Conservation (phyloP, 2,113 vertebrate genomes). For the Cervus canadensis region DNA sequence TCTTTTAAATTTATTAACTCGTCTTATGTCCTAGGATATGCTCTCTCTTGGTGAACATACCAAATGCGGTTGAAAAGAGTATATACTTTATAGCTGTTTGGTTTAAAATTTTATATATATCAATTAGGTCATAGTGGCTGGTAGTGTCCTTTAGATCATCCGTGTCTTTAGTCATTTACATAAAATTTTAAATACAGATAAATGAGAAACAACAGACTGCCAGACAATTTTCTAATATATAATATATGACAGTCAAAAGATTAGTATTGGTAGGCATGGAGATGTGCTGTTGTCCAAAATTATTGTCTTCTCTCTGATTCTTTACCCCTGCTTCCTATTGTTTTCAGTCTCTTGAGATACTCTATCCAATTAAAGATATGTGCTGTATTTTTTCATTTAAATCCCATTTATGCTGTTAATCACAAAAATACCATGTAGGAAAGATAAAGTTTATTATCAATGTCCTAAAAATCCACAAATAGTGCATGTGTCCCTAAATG, state of each 20-base stretch:
- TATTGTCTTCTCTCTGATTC: background rate
- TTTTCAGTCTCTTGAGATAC: background rate
- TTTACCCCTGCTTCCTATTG: background rate
- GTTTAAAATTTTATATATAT: background rate
- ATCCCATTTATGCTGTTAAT: background rate
- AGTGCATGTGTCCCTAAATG: background rate
- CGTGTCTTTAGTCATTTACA: background rate
- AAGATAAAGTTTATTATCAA: background rate
- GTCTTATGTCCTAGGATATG: background rate
- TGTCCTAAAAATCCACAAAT: background rate
- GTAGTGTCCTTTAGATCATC: background rate
- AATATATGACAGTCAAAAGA: background rate
- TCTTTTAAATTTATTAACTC: background rate
- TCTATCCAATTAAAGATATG: background rate
- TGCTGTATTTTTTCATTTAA: background rate
- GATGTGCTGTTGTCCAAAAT: background rate
- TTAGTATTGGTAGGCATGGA: background rate
- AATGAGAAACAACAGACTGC: background rate
- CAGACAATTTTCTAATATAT: background rate
- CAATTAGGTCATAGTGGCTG: background rate
- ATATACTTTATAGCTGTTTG: background rate
- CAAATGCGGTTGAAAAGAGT: background rate
- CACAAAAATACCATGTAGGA: background rate
- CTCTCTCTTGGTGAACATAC: background rate
- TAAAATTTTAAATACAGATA: slow-evolving; percentile 4